Base-by-base conservation (phyloP, 2,888 invertebrate genomes). In the Cephus spinipes region DNA sequence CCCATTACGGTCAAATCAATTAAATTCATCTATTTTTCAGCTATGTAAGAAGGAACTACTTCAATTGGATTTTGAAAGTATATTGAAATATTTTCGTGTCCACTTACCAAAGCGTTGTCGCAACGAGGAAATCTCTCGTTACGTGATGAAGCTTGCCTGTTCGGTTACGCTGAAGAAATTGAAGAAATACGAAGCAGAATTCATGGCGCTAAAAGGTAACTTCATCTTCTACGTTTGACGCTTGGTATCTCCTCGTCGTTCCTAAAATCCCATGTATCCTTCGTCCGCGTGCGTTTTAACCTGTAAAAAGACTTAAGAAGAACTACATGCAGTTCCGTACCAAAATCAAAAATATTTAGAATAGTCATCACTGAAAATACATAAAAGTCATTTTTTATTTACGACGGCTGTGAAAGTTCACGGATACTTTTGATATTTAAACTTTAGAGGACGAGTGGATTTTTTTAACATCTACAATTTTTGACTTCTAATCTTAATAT, bases 81-180 rank as follows among this genome's bases (percentile, higher is more conserved):
- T 98, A 79, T 94, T 99, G 84, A 99, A 99, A 92, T 99, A 99
- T 93, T 99, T 99, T 91, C 95, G 99, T 80, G 99, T 99, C 3
- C 97, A 97, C 23, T 93, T 99, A 85, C 99, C 99, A 69, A 98
- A 99, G 92, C 97, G 97, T 89, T 99, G 98, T 90, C 95, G 99
- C 76, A 96, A 96, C 23, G 97, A 98, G 89, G 97, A 97, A 87
- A 94, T 96, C 23, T 97, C 99, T 0, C 95, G 96, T 73, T 96
- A 97, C 83, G 94, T 99, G 12, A 96, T 99, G 92, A 97, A 97
- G 90, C 93, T 96, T 83, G 98, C 99, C 6, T 97, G 98, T 90
- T 95, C 95, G 85, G 94, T 98, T 77, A 98, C 98, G 92, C 96
- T 99, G 78, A 98, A 98, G 92, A 97, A 98, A 87, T 92, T 99